phyloP scores from a whole-genome alignment of 2,888 invertebrate species.

The Agrotis segetum region DNA sequence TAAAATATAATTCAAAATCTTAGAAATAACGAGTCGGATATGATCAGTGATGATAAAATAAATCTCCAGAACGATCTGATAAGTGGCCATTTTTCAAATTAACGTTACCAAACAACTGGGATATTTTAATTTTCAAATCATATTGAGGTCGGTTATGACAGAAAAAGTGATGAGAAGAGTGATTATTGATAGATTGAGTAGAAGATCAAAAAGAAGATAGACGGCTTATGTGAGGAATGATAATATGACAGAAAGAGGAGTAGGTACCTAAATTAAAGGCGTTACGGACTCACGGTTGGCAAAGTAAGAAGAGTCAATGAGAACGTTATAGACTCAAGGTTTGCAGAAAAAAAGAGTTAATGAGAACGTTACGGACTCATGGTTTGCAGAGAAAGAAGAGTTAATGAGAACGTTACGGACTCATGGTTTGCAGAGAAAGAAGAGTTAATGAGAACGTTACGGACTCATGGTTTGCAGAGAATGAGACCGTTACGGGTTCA shows the following conservation, averaged over 20 bases:
- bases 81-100: conserved; percentile 45
- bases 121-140: conserved; percentile 3
- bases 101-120: not conserved
- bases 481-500: too few relatives aligned
- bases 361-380: too few relatives aligned
- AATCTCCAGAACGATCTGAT: conserved; percentile 36
- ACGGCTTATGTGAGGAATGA: not conserved
- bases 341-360: too few relatives aligned
- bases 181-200: not conserved
- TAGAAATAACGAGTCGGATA: conserved; percentile 57
- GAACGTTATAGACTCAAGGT: too few relatives aligned
- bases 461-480: too few relatives aligned
- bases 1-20: conserved; percentile 24
- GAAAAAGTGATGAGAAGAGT: not conserved
- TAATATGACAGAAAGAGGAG: not conserved
- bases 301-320: too few relatives aligned
- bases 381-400: too few relatives aligned
- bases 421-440: too few relatives aligned
- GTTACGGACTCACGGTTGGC: not conserved
- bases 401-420: too few relatives aligned
- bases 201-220: not conserved
- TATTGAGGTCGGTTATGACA: not conserved
- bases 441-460: too few relatives aligned
- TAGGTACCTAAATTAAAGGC: not conserved
- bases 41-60: conserved; percentile 46